These are phyloP conservation scores for Platanista minor DNA, from an alignment of 2,113 vertebrate genomes.

Conservation along the genomic window DNA sequence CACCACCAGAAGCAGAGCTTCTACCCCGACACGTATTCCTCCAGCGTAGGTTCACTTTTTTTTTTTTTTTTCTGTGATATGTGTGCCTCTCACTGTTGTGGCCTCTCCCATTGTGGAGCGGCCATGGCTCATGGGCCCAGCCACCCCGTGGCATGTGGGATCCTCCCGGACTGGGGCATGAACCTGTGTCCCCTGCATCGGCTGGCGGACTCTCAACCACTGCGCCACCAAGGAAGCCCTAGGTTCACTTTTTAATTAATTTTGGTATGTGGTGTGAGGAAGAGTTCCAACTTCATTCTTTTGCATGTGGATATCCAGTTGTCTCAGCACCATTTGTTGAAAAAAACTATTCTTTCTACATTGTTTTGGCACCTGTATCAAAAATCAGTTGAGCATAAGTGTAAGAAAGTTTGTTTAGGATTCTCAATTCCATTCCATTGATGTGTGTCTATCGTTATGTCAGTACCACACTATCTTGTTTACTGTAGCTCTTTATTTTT, in stretches of 20 bases:
- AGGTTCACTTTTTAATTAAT: not conserved
- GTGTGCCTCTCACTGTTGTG: no score
- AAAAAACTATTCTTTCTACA: not conserved
- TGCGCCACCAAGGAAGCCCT: no score
- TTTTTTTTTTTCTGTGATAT: no score
- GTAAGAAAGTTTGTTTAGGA: not conserved
- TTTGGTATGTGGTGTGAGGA: not conserved
- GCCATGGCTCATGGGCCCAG: no score
- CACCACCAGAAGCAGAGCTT: not conserved
- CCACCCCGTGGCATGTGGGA: no score
- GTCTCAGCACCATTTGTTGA: not conserved
- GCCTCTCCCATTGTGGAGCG: no score
- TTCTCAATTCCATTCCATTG: not conserved
- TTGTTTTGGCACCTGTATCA: not conserved
- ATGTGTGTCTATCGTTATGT: not conserved
- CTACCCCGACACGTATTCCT: not conserved
- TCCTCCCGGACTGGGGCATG: no score
- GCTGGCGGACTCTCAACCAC: no score
- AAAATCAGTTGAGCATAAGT: not conserved
- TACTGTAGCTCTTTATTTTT: not conserved
- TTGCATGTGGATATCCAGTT: not conserved
- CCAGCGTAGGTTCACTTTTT: not conserved
- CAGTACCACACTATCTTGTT: not conserved
- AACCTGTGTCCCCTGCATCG: no score
- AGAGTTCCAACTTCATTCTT: not conserved